Evolutionary conservation across 1,140 invertebrate species (phyloP), one percentile per base, ranked within the genome.

Genomic region (Apis florea): DNA sequence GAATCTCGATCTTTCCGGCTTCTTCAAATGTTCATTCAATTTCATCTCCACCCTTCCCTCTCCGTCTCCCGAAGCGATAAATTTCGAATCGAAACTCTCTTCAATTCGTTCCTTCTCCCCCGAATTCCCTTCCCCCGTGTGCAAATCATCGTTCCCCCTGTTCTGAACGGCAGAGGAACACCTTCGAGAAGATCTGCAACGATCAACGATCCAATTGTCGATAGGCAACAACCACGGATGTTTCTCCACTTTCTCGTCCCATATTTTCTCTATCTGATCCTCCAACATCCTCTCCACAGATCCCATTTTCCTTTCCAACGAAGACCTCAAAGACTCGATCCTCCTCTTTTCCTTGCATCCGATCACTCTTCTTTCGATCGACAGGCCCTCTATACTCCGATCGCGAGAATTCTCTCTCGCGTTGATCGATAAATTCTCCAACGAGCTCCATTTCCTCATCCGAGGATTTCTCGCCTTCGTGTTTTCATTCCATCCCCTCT

Each of bases 211-310:
- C 90, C 91, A 91, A 0, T 76, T 74, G 19, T 92, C 90, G 31
- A 92, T 88, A 5, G 89, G 89, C 15, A 89, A 81, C 13, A 91
- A 72, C 88, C 90, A 92, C 9, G 88, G 85, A 82, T 89, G 85
- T 61, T 89, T 91, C 47, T 92, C 86, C 12, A 87, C 13, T 12
- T 79, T 87, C 17, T 90, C 88, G n/a, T 89, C 89, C 67, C 85
- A 70, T 12, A 89, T 87, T 31, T 71, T 88, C 63, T 90, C 90
- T 9, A 90, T 86, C 19, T 82, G 83, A 73, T 85, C 81, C 59
- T 91, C 91, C 26, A 91, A 1, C 15, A 89, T 86, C 58, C 68
- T 91, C 59, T 92, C 92, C 12, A 90, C 80, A 1, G 84, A 72
- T 13, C 87, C 90, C 24, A 92, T 85, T 66, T 89, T 89, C 10